A percentile compares a stretch with the other conserved stretches of the same genome.
Conservation (phyloP, 2,113 vertebrate genomes). For the Machaerirhynchus nigripectus region DNA sequence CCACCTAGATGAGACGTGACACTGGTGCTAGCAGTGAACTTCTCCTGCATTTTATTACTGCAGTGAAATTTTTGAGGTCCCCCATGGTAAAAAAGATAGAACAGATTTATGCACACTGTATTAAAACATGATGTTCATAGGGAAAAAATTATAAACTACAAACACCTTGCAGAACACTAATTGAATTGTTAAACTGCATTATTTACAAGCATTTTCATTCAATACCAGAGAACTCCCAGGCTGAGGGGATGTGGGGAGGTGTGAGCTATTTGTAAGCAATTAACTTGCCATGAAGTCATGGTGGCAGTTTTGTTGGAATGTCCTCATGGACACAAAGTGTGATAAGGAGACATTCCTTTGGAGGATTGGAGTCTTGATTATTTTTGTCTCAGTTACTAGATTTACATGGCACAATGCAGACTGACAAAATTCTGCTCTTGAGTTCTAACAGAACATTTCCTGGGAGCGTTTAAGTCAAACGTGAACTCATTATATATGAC, state of each 20-base stretch:
- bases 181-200: background rate
- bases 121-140: background rate
- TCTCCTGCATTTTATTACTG: background rate
- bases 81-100: background rate
- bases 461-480: background rate
- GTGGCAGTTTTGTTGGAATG: background rate
- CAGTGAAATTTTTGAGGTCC: background rate
- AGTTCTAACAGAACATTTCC: background rate
- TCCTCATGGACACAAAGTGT: background rate
- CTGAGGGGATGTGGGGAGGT: background rate
- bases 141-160: background rate
- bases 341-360: background rate
- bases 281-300: background rate
- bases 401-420: background rate
- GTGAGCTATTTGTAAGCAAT: background rate
- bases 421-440: background rate
- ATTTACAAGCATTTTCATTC: background rate
- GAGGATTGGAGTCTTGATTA: background rate
- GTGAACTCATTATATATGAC: background rate
- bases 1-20: background rate
- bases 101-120: background rate
- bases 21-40: background rate
- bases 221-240: background rate
- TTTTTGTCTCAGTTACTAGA: background rate
- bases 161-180: background rate